Evolutionary conservation across 2,113 vertebrate species (phyloP).

Genomic region (Gymnogyps californianus): DNA sequence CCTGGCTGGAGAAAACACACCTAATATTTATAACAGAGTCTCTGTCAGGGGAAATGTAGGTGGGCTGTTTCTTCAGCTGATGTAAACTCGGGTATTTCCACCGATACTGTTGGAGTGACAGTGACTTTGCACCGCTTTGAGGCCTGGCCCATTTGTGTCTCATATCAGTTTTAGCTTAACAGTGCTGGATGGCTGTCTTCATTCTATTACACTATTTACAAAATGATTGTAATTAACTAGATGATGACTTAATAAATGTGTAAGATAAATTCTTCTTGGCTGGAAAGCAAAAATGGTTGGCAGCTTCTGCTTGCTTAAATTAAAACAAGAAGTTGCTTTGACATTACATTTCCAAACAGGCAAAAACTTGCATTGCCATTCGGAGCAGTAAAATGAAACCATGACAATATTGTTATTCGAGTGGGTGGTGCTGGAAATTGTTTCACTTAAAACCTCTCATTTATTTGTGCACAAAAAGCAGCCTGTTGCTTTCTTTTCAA

Average conservation of each 20-base stretch:
- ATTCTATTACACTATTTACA: neutral
- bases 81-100: neutral
- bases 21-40: neutral
- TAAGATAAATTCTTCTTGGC: slow-evolving; percentile 59
- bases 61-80: neutral
- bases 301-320: slow-evolving; percentile 45
- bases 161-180: neutral
- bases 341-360: slow-evolving; percentile 57
- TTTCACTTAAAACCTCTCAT: slow-evolving; percentile 12
- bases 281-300: slow-evolving; percentile 35
- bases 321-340: slow-evolving; percentile 66
- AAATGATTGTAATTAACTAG: slow-evolving; percentile 16
- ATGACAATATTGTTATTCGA: slow-evolving; percentile 1
- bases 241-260: slow-evolving; percentile 48
- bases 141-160: neutral
- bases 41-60: neutral
- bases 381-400: slow-evolving; percentile 3
- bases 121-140: neutral
- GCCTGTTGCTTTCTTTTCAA: neutral
- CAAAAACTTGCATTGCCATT: slow-evolving; percentile 37
- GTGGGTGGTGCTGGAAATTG: slow-evolving; percentile 45
- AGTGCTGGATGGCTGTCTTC: neutral
- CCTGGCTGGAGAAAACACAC: neutral
- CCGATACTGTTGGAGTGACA: fast-evolving
- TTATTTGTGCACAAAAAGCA: slow-evolving; percentile 4